Base-by-base conservation (phyloP, 2,113 vertebrate genomes). In the Ceuthmochares aereus region DNA sequence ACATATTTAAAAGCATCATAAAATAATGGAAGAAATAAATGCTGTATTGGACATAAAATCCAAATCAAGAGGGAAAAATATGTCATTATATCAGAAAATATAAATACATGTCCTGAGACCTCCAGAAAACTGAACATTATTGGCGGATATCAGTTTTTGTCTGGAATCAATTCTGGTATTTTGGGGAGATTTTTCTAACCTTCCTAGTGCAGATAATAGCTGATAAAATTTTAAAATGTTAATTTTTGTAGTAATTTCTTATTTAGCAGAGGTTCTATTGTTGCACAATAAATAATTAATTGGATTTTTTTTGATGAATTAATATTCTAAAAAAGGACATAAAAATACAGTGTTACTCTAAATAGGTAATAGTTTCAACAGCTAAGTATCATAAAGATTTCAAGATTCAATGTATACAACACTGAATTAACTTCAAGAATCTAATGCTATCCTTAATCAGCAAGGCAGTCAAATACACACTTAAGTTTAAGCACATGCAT, bases 401-500 rank as follows among this genome's bases (percentile, higher is more conserved):
- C 58, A 93, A 63, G n/a, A 79, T 67, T 87, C 49, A 60, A 27
- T 60, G 34, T 89, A 23, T 43, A 84, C 23, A 84, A 30, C 37
- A 30, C 3, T 10, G 30, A 92, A 95, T 94, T 82, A 92, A 78
- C 77, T 78, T 79, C 47, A 82, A 84, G 56, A 67, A 91, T 29
- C 37, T 64, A 82, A 78, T 75, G 26, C 7, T 52, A 81, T 89
- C 76, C 37, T 84, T 67, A 90, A 67, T 87, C 80, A 93, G 68
- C 21, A 74, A 70, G 68, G 52, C 77, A 92, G 63, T 95, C 84
- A 90, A 93, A 96, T 72, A 63, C 30, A 47, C 76, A 75, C 68
- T 92, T 80, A 84, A 95, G 64, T 91, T 92, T 91, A 93, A 96
- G 84, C 84, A 87, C 87, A 93, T 55, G 84, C 74, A 76, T 94